Evolutionary conservation across 1,140 invertebrate genomes (phyloP).

Genomic region (Acyrthosiphon pisum): DNA sequence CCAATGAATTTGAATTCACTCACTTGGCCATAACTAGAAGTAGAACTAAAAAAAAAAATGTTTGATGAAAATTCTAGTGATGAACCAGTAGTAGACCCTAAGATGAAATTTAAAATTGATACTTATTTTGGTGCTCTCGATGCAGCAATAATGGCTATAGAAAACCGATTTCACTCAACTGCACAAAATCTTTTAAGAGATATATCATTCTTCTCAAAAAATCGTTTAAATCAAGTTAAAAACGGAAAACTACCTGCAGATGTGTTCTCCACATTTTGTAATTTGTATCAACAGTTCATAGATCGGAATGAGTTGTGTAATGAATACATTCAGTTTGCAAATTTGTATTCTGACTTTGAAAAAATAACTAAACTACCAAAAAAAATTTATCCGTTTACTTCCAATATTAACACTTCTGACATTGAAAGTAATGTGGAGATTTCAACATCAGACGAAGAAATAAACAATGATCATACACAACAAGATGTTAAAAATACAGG

Average conservation of each 20-base stretch:
- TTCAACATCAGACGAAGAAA: neutral
- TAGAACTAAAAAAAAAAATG: neutral
- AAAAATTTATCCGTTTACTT: neutral
- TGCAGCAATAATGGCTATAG: neutral
- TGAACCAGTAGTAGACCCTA: neutral
- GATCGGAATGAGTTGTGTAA: neutral
- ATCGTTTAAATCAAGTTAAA: neutral
- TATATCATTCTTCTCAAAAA: slow-evolving; percentile 2
- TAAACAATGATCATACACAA: neutral
- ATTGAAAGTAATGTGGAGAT: neutral
- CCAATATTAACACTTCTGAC: neutral
- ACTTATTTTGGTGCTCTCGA: neutral
- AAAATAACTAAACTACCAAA: slow-evolving; percentile 9
- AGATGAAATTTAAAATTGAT: slow-evolving; percentile 8
- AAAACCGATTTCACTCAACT: slow-evolving; percentile 1
- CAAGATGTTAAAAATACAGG: neutral
- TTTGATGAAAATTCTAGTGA: neutral
- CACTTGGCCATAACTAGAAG: neutral
- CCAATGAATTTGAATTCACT: slow-evolving; percentile 2
- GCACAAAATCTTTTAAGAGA: slow-evolving; percentile 15
- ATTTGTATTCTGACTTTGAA: neutral
- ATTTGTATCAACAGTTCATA: slow-evolving; percentile 11
- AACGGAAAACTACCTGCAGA: neutral
- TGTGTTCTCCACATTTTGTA: neutral
- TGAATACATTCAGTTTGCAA: neutral